Evolutionary conservation across 2,113 vertebrate species (phyloP).

Genomic region (Cinclus mexicanus): DNA sequence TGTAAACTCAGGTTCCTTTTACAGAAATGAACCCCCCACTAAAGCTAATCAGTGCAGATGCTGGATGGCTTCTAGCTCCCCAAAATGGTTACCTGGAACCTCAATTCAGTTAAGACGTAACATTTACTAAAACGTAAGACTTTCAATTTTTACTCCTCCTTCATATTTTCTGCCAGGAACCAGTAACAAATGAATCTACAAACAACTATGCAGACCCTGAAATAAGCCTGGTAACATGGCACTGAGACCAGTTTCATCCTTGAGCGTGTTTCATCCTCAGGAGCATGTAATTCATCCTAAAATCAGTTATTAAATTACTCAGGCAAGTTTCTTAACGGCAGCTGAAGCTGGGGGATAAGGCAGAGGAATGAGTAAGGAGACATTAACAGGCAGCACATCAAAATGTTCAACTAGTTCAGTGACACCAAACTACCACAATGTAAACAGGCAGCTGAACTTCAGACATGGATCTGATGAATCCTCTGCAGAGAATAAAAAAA

Average conservation of each 20-base stretch:
- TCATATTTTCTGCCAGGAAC: background rate
- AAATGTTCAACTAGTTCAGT: background rate
- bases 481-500: background rate
- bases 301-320: background rate
- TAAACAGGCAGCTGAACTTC: background rate
- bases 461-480: background rate
- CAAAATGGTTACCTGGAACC: background rate
- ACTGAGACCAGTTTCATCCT: background rate
- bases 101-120: background rate
- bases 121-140: background rate
- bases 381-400: background rate
- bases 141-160: background rate
- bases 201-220: background rate
- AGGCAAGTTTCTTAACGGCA: background rate
- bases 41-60: background rate
- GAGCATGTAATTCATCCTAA: background rate
- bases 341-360: background rate
- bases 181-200: background rate
- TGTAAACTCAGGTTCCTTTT: background rate
- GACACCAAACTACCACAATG: background rate
- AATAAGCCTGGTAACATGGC: background rate
- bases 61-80: background rate
- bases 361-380: background rate
- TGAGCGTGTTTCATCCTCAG: background rate
- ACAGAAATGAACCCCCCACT: background rate